Evolutionary conservation across 53 echinoderm and acorn worm species (phyloP), one percentile per base, ranked within the genome.

Genomic region (Antedon mediterranea): DNA sequence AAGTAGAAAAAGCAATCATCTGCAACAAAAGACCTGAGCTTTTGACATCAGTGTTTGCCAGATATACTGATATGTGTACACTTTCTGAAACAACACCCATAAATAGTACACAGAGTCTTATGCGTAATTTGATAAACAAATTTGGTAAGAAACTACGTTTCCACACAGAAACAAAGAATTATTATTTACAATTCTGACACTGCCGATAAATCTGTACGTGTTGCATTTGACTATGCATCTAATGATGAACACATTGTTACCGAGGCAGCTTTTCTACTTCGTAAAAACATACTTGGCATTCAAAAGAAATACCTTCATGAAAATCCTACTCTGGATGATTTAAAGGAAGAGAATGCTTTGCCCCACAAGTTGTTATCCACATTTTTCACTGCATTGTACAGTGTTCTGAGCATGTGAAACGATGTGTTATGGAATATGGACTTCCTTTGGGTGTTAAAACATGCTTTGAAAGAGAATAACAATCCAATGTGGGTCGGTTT

Each of bases 401-500:
- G n/a, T 2, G 71, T 30, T 30, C 31, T 31, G 79, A 78, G 32
- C 57, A 27, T 8, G 71, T 78, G 23, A 43, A 31, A 79, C 3
- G 79, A 26, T 31, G 79, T 30, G 31, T 32, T n/a, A n/a, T n/a
- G n/a, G n/a, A 76, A 32, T 1, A 20, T 20, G 32, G 76, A 76
- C n/a, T 5, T 28, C 28, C 9, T 70, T 26, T 76, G 9, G 30
- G 4, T 37, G 4, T 11, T 37, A 37, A 6, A 31, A 32, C 79
- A 79, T 37, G 20, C 18, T 30, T 31, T 31, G 30, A 9, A 57
- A 78, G 4, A 6, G 8, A 71, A 30, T 26, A 78, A 6, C 28
- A 30, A 78, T n/a, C 78, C 78, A 23, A 78, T 78, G 78, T 78
- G 78, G 78, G 78, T 30, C 31, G 32, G 43, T 71, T 71, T 70